phyloP scores from a whole-genome alignment of 1,140 invertebrate genomes.

The Elymnias hypermnestra region DNA sequence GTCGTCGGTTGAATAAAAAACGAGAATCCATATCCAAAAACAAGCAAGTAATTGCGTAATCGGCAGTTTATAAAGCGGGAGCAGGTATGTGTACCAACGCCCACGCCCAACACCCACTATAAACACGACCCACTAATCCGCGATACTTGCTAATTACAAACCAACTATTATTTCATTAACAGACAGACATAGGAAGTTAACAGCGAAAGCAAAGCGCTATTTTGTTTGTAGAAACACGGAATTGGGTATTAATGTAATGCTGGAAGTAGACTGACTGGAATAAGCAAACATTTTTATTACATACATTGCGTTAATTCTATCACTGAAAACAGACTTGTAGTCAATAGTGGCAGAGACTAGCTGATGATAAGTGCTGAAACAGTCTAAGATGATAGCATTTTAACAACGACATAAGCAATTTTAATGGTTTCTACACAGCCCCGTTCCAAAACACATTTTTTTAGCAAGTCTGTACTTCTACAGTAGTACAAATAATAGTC shows the following conservation, averaged over 20 bases:
- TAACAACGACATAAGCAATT: too few relatives aligned
- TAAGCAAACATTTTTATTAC: too few relatives aligned
- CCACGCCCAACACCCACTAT: constrained; percentile 16
- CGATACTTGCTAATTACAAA: constrained; percentile 14
- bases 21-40: constrained; percentile 2
- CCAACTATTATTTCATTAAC: constrained; percentile 14
- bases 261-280: constrained; percentile 2
- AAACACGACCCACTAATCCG: constrained; percentile 17
- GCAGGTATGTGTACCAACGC: constrained; percentile 12
- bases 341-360: too few relatives aligned
- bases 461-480: too few relatives aligned
- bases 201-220: background rate
- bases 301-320: too few relatives aligned
- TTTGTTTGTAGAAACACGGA: constrained; percentile 1
- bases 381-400: too few relatives aligned
- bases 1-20: background rate
- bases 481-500: too few relatives aligned
- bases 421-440: too few relatives aligned
- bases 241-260: background rate
- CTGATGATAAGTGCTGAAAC: too few relatives aligned
- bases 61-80: constrained; percentile 10
- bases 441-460: too few relatives aligned
- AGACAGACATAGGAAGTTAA: background rate
- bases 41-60: constrained; percentile 18
- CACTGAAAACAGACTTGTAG: too few relatives aligned